Base-by-base conservation (phyloP, 2,888 invertebrate genomes). In the Euplagia quadripunctaria region DNA sequence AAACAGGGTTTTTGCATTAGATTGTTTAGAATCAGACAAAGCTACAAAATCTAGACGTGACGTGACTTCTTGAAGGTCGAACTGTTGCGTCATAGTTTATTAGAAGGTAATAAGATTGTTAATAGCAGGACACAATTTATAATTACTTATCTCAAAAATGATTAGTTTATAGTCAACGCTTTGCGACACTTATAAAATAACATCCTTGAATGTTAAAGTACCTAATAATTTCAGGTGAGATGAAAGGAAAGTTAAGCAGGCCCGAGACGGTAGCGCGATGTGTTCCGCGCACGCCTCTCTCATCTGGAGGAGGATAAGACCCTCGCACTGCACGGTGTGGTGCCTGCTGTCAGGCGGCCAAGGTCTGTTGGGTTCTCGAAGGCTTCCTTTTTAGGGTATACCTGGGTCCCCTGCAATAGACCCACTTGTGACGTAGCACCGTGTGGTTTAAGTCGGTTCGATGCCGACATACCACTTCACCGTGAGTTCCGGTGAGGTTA, bases 1-100 rank as follows among this genome's bases (percentile, higher is more conserved):
- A 3, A 67, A 65, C 17, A 11, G 55, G 12, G 51, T 61, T 80
- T 80, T 83, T 79, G 70, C 71, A 51, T 11, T 17, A 83, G 64
- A 82, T 76, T 63, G 69, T 52, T 69, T 41, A 58, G 73, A 75
- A 78, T 79, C 72, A 65, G 64, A 70, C 74, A 68, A 43, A 65
- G 16, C 64, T 63, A 81, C 76, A 82, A 77, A 75, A 78, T 78
- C 74, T 77, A 77, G 72, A 75, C 76, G 75, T 75, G 72, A 65
- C 81, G 67, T 78, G 71, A n/a, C 55, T 3, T 43, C 69, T 49
- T 75, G 76, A 83, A 84, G 82, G 84, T 70, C 75, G 55, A 0
- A 5, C 11, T 67, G 73, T 75, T 73, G 51, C 76, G 64, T 73
- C 51, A 73, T 66, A 31, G 12, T 67, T 71, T 73, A 78, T 58